A percentile compares a stretch with the other conserved stretches of the same genome.
Conservation (phyloP, 2,113 vertebrate genomes). For the Dipodomys ordii region DNA sequence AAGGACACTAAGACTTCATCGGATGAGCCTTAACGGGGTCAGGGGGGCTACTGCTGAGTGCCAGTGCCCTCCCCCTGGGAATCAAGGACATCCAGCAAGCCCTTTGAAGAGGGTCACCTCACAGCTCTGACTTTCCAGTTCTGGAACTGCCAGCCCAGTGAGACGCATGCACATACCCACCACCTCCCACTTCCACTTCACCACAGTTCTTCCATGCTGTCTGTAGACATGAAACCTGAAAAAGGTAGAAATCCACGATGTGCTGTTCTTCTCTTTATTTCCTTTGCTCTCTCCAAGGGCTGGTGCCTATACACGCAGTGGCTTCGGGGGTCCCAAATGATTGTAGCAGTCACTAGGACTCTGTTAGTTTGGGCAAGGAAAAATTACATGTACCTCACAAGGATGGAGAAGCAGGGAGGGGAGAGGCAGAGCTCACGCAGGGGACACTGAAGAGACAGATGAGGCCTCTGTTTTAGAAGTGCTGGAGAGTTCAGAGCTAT, state of each 20-base stretch:
- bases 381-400: slow-evolving; percentile 54
- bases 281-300: not conserved
- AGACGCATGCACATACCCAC: not conserved
- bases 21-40: not conserved
- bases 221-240: not conserved
- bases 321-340: not conserved
- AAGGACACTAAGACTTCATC: slow-evolving; percentile 17
- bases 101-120: not conserved
- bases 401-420: slow-evolving; percentile 24
- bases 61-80: not conserved
- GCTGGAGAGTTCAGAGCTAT: slow-evolving; percentile 91
- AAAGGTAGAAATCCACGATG: not conserved
- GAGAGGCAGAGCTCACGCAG: slow-evolving; percentile 85
- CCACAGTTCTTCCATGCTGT: not conserved
- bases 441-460: slow-evolving; percentile 90
- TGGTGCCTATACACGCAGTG: not conserved
- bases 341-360: not conserved
- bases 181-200: not conserved
- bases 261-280: not conserved
- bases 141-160: not conserved
- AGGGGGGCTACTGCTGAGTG: not conserved
- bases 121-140: not conserved
- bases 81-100: not conserved
- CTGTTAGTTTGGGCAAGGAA: slow-evolving; percentile 37
- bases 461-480: slow-evolving; percentile 91